phyloP scores from a whole-genome alignment of 2,888 invertebrate species.

The Pterostichus madidus region DNA sequence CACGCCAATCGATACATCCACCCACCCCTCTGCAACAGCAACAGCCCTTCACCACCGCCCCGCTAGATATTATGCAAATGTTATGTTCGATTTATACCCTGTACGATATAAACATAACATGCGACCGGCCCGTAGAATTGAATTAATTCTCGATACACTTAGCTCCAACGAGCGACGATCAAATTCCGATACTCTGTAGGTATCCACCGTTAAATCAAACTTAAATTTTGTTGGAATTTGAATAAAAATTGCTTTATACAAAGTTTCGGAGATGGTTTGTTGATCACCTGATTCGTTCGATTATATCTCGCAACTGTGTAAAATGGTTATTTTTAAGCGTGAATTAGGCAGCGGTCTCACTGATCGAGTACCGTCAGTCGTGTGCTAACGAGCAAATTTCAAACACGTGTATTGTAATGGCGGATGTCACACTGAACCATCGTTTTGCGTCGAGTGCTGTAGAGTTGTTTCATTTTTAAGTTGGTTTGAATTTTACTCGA shows the following conservation, averaged over 20 bases:
- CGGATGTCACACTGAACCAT: too few species aligned
- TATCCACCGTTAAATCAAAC: constrained; percentile 20
- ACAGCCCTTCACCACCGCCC: neutral
- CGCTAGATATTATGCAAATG: constrained; percentile 70
- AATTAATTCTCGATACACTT: constrained; percentile 68
- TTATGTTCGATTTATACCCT: constrained; percentile 70
- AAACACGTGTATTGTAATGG: too few species aligned
- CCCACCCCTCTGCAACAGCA: neutral
- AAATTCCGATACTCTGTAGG: constrained; percentile 67
- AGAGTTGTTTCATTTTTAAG: too few species aligned
- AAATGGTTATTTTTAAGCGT: too few species aligned
- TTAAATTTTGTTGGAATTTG: neutral
- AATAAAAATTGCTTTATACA: neutral
- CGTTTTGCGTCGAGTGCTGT: too few species aligned
- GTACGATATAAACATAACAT: constrained; percentile 69
- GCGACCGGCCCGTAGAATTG: constrained; percentile 66
- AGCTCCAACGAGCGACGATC: constrained; percentile 67
- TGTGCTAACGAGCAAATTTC: too few species aligned
- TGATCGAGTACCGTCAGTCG: too few species aligned
- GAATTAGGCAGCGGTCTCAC: too few species aligned
- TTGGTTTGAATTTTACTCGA: too few species aligned
- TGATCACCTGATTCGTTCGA: too few species aligned
- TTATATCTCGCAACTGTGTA: too few species aligned
- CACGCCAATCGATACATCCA: constrained; percentile 22
- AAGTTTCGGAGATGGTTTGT: too few species aligned